A percentile compares a stretch with the other conserved stretches of the same genome.
Conservation (phyloP, 2,888 invertebrate species). For the Trichopria drosophilae region DNA sequence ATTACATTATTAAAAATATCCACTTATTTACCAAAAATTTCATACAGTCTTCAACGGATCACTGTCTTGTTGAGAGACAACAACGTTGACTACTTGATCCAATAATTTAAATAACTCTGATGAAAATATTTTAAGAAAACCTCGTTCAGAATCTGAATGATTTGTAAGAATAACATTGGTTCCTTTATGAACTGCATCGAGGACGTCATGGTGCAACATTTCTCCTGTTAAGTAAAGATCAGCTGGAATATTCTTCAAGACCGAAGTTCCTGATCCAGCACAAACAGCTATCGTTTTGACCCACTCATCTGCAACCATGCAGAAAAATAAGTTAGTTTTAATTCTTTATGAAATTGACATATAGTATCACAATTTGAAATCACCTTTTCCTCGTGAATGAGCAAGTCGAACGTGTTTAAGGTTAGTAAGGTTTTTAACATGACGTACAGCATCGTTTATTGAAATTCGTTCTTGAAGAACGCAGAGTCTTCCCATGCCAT, state of each 20-base stretch:
- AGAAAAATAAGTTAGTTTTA: not conserved
- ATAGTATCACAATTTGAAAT: conserved; percentile 9
- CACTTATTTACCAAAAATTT: no score
- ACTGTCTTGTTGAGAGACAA: conserved; percentile 72
- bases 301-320: conserved; percentile 57
- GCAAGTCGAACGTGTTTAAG: conserved; percentile 75
- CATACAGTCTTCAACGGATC: conserved; percentile 78
- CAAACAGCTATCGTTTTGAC: conserved; percentile 77
- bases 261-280: conserved; percentile 84
- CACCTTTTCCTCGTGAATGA: conserved; percentile 60
- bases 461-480: conserved; percentile 61
- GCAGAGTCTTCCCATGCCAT: conserved; percentile 66
- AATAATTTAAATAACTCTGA: conserved; percentile 55
- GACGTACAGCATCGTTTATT: conserved; percentile 66
- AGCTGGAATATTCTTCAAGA: conserved; percentile 71
- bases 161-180: conserved; percentile 84
- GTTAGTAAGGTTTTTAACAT: conserved; percentile 72
- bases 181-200: conserved; percentile 81
- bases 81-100: conserved; percentile 64
- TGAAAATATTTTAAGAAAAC: conserved; percentile 72
- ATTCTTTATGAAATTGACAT: not conserved
- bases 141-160: conserved; percentile 92
- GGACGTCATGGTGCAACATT: conserved; percentile 92
- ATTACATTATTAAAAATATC: no score
- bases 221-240: conserved; percentile 89